Conservation (phyloP, 2,113 vertebrate genomes). For the Chaetodon trifascialis region DNA sequence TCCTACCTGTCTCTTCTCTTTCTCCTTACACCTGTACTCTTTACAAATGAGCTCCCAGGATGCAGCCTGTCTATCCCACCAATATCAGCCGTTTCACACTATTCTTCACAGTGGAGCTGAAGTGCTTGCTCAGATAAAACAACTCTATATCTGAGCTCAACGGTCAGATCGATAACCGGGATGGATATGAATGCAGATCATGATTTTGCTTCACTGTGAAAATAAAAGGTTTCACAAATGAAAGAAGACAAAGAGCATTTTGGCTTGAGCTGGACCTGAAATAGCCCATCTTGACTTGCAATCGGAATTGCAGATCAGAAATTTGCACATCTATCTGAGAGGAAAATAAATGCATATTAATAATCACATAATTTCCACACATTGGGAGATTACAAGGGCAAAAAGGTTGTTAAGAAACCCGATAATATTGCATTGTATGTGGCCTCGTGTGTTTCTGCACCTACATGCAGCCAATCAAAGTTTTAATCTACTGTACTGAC, state of each 20-base stretch:
- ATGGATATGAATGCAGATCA: constrained; percentile 61
- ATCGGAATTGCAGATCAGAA: constrained; percentile 33
- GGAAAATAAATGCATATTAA: constrained; percentile 1
- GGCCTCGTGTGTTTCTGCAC: not conserved
- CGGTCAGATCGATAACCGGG: constrained; percentile 51
- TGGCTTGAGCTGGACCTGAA: not conserved
- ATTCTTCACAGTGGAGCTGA: constrained; percentile 44
- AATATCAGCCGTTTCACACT: constrained; percentile 42
- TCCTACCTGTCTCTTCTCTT: constrained; percentile 62
- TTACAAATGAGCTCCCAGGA: constrained; percentile 81
- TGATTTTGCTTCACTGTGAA: constrained; percentile 19
- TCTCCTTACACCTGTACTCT: constrained; percentile 71
- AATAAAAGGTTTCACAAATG: constrained; percentile 25
- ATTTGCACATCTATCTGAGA: constrained; percentile 6
- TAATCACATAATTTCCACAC: not conserved
- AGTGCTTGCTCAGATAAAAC: constrained; percentile 59
- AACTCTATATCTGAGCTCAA: constrained; percentile 42
- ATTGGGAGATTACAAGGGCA: not conserved
- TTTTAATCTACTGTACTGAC: constrained; percentile 2
- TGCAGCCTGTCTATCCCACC: constrained; percentile 62
- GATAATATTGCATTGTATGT: not conserved
- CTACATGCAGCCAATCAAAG: constrained; percentile 23
- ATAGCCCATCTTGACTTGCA: not conserved
- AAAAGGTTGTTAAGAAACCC: not conserved
- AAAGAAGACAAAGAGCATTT: constrained; percentile 11